Evolutionary conservation across 2,888 invertebrate species (phyloP), one percentile per base, ranked within the genome.

Genomic region (Agelastica alni): DNA sequence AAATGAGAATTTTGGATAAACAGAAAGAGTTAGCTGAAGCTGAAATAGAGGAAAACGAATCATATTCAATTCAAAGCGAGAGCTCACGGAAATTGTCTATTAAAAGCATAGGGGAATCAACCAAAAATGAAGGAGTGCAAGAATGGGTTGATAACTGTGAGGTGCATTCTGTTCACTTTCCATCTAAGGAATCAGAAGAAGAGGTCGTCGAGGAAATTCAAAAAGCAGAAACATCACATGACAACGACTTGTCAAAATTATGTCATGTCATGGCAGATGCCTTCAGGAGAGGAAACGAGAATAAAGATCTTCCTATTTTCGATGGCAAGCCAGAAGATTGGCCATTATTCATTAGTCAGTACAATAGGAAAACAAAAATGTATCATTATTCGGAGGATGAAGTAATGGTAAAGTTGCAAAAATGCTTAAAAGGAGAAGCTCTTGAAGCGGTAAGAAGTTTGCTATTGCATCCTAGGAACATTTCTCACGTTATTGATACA

Each of bases 221-320:
- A 12, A 36, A 12, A 36, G 13, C 4, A 5, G 16, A 37, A 14
- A 22, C 4, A 22, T 22, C 4, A 5, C 4, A 7, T 5, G 17
- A 37, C 9, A 10, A 16, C 16, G 9, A 37, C 6, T 14, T 37
- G 7, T 14, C 3, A 16, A 14, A 16, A 9, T 37, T 37, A 6
- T 37, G 17, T 16, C 13, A 37, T 37, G 37, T 37, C 17, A 37
- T 37, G 4, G 37, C 37, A 5, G 37, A 37, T 37, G 37, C 17
- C 9, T 7, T 16, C 4, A 16, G 5, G 10, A 14, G 13, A 16
- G n/a, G 18, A 4, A 4, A 17, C 6, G 18, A 17, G 6, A 18
- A 37, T 3, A 14, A 10, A 10, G 13, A 37, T 10, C 18, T 37
- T 37, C 37, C 17, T 5, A 37, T 37, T 4, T 37, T 37, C 17